These are phyloP conservation scores for Diachrysia chrysitis DNA, from an alignment of 2,888 invertebrate genomes.

Conservation along the genomic window DNA sequence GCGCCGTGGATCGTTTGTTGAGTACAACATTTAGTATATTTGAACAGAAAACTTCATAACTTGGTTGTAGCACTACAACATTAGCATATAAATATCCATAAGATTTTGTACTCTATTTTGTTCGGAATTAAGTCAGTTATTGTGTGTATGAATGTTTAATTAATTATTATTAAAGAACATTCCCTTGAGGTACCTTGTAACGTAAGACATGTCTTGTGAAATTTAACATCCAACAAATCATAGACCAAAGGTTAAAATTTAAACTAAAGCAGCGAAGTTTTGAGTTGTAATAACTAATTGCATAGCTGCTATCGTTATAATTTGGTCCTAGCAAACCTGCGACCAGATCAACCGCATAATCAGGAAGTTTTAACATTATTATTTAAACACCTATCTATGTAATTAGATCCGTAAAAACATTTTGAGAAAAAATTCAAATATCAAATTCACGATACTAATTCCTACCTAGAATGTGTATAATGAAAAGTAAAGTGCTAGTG, in stretches of 20 bases:
- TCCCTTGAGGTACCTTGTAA: conserved; percentile 46
- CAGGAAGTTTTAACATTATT: no score
- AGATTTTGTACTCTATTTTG: conserved; percentile 33
- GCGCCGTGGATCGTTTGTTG: conserved; percentile 56
- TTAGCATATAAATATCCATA: conserved; percentile 14
- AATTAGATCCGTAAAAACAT: background rate
- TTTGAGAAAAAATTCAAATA: background rate
- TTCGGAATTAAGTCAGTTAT: conserved; percentile 15
- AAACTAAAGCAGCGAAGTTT: background rate
- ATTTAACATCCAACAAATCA: conserved; percentile 41
- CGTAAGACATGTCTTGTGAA: conserved; percentile 38
- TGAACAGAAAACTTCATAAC: conserved; percentile 58
- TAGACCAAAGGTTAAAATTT: conserved; percentile 10
- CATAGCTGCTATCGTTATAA: background rate
- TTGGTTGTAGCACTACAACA: conserved; percentile 37
- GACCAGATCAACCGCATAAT: no score
- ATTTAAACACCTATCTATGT: no score
- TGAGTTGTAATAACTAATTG: background rate
- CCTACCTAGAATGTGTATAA: background rate
- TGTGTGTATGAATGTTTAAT: conserved; percentile 15
- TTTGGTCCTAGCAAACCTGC: no score
- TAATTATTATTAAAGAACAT: conserved; percentile 30
- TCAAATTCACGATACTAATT: background rate
- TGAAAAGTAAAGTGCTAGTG: background rate
- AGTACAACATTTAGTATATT: conserved; percentile 62